A percentile compares a stretch with the other conserved stretches of the same genome.
These are phyloP conservation scores for Aspiorhynchus laticeps DNA, from an alignment of 2,113 vertebrate species.

Conservation along the genomic window DNA sequence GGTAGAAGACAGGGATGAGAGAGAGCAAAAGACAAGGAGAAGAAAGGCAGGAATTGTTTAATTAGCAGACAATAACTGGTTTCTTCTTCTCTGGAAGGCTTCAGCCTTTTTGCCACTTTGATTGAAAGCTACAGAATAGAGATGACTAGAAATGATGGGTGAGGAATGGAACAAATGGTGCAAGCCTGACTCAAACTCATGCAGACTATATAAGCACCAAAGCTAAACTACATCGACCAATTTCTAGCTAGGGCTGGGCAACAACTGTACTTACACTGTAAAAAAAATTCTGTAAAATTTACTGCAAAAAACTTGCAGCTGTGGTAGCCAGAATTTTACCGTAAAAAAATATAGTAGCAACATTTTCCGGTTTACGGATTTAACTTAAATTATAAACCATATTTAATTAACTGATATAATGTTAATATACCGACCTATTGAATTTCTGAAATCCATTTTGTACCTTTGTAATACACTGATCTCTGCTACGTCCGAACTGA, in stretches of 20 bases:
- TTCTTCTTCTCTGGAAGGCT: constrained; percentile 5
- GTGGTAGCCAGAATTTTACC: too few relatives aligned
- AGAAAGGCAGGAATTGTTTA: constrained; percentile 25
- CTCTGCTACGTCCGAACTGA: too few relatives aligned
- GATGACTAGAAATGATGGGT: neutral
- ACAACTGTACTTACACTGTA: too few relatives aligned
- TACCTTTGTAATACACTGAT: too few relatives aligned
- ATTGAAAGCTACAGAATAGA: neutral
- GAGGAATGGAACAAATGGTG: neutral
- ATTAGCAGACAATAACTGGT: constrained; percentile 15
- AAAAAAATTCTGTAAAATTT: too few relatives aligned
- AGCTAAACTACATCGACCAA: neutral
- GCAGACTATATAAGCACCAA: neutral
- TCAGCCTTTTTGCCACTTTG: constrained; percentile 7
- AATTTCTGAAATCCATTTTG: too few relatives aligned
- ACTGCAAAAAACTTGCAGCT: too few relatives aligned
- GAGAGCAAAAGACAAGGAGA: constrained; percentile 14
- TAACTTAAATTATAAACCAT: too few relatives aligned
- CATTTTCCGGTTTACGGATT: too few relatives aligned
- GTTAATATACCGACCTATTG: too few relatives aligned
- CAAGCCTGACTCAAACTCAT: neutral
- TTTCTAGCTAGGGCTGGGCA: neutral
- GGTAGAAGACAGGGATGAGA: neutral
- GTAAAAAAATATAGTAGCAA: too few relatives aligned
- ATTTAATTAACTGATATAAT: too few relatives aligned